Evolutionary conservation across 2,797 vertebrate genomes (phyloP), one percentile per base, ranked within the genome.

Genomic region (Onychomys arenicola): DNA sequence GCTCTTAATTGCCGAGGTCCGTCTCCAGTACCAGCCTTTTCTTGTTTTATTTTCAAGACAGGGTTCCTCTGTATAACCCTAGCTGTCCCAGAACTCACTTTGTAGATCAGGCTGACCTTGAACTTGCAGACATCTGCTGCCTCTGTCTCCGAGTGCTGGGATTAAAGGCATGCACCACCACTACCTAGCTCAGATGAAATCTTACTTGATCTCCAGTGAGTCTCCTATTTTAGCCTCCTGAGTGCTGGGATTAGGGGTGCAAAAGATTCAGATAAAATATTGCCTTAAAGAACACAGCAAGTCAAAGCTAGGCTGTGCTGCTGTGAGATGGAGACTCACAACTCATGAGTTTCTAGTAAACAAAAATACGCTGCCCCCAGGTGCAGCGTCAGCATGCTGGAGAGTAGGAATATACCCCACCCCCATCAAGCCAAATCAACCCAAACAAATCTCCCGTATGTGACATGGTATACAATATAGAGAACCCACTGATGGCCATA

Each of bases 81-180:
- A 1, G 21, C 71, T 75, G 23, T 40, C 21, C 37, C 21, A 12
- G 71, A 75, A 75, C 37, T 75, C 23, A 10, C 11, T 75, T 37
- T 75, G 23, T 75, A 43, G 71, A 75, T 23, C 71, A 75, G 37
- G 37, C 37, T 75, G 71, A 37, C 37, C 71, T 75, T 25, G 37
- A 75, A 40, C 37, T 75, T 37, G 43, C 1, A 75, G 71, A 43
- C 29, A 34, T 40, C 37, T 21, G 9, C 71, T 73, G 71, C 37
- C 34, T 75, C 37, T 13, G 71, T 34, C 34, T 23, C 71, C 0
- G 0, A 40, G 71, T 40, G 21, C 40, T 25, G 37, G 21, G 37
- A 43, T 75, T 37, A 73, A 69, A 69, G 67, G 6, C 3, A 3
- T 0, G 2, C 1, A 0, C 34, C 34, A 19, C 7, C 6, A n/a